Evolutionary conservation across 2,113 vertebrate genomes (phyloP).

Genomic region (Indicator maculatus): DNA sequence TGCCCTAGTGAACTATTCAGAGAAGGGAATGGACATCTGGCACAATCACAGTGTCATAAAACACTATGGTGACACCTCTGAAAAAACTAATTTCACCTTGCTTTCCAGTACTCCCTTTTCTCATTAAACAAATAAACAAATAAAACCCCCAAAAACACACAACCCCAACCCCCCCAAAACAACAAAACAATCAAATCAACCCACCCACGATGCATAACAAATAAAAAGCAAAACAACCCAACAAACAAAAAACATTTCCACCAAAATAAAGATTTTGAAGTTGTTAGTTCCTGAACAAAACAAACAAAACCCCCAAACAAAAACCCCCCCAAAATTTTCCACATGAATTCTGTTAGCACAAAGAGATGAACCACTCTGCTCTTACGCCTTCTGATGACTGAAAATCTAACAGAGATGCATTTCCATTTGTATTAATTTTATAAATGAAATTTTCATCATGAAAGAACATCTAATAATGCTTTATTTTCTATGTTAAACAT

Average conservation of each 20-base stretch:
- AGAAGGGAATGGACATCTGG: background rate
- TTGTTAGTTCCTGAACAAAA: background rate
- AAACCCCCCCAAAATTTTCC: background rate
- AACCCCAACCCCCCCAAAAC: no score
- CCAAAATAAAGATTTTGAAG: background rate
- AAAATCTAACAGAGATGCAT: background rate
- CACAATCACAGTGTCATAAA: background rate
- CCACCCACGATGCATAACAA: background rate
- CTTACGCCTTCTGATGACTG: accelerated
- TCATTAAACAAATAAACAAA: background rate
- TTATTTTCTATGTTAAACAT: background rate
- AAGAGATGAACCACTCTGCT: background rate
- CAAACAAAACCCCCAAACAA: no score
- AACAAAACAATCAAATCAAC: background rate
- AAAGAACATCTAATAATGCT: background rate
- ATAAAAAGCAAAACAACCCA: background rate
- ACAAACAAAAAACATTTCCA: background rate
- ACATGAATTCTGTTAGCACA: background rate
- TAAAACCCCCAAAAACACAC: background rate
- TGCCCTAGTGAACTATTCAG: background rate
- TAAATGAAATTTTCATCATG: background rate
- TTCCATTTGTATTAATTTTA: background rate
- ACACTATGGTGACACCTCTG: background rate
- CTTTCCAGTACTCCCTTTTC: background rate
- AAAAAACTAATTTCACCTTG: background rate